A percentile compares a stretch with the other conserved stretches of the same genome.
Conservation (phyloP, 2,888 invertebrate species). For the Electrophaes corylata region DNA sequence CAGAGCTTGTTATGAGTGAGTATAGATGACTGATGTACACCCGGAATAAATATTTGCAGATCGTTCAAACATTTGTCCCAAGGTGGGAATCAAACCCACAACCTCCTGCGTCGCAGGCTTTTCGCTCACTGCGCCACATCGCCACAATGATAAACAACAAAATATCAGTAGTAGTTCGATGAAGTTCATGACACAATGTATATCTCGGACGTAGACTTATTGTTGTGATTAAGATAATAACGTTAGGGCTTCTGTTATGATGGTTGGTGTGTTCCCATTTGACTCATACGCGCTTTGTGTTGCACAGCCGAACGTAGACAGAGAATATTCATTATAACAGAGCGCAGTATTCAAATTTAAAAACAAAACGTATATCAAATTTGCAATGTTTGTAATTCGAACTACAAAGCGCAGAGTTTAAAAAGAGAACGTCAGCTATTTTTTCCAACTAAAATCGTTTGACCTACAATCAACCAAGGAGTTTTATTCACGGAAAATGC, state of each 20-base stretch:
- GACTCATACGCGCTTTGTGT: constrained; percentile 16
- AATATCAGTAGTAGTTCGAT: constrained; percentile 14
- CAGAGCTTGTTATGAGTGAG: too few species aligned
- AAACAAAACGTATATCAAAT: neutral
- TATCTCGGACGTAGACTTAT: constrained; percentile 27
- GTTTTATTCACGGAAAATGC: constrained; percentile 39
- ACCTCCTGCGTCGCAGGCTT: too few species aligned
- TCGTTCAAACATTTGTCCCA: too few species aligned
- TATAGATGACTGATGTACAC: too few species aligned
- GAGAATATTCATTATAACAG: too few species aligned
- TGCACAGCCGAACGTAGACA: neutral
- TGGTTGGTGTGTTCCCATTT: constrained; percentile 34
- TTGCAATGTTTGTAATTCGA: neutral
- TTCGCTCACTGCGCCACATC: too few species aligned
- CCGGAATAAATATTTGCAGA: too few species aligned
- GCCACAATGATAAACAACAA: constrained; percentile 4
- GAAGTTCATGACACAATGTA: constrained; percentile 36
- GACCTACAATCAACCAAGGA: neutral
- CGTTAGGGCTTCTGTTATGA: constrained; percentile 20
- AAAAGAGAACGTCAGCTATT: neutral
- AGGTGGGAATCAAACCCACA: too few species aligned
- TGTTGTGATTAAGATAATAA: constrained; percentile 44
- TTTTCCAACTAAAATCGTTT: neutral
- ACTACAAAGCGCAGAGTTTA: neutral
- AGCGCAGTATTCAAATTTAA: neutral